Percentiles rank a stretch among this genome's conserved stretches.
Conservation (phyloP, 2,113 vertebrate genomes). For the Accipiter cooperii region DNA sequence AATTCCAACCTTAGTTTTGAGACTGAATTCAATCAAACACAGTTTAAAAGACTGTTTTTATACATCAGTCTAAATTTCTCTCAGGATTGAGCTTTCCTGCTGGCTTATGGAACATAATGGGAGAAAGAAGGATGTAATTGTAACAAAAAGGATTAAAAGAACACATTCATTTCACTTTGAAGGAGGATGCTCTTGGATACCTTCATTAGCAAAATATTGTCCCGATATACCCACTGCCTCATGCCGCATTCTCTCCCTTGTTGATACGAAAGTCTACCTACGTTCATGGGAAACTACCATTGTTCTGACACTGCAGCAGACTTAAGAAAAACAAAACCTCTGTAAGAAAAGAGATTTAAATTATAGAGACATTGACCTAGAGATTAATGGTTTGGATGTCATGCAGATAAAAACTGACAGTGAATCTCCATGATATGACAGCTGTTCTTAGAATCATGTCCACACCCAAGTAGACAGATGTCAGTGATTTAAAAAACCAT, state of each 20-base stretch:
- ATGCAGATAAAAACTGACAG: not conserved
- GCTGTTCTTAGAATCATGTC: not conserved
- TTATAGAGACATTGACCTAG: not conserved
- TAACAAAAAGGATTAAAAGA: not conserved
- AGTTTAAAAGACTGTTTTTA: not conserved
- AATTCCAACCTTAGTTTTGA: not conserved
- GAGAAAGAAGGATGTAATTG: not conserved
- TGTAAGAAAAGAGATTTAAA: not conserved
- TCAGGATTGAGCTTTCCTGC: not conserved
- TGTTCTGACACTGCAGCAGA: not conserved
- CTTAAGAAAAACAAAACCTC: not conserved
- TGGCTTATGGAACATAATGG: not conserved
- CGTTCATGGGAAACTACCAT: not conserved
- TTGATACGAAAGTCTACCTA: not conserved
- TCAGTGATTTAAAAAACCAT: not conserved
- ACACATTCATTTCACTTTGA: not conserved
- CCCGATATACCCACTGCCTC: not conserved
- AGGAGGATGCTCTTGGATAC: not conserved
- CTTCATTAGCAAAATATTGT: not conserved
- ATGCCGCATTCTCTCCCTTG: rapidly evolving
- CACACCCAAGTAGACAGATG: not conserved
- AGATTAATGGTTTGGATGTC: not conserved
- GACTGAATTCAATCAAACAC: not conserved
- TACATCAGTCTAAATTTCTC: not conserved
- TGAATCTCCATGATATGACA: not conserved